Evolutionary conservation across 53 echinoderm and acorn worm genomes (phyloP).

Genomic region (Zoroaster sp.): DNA sequence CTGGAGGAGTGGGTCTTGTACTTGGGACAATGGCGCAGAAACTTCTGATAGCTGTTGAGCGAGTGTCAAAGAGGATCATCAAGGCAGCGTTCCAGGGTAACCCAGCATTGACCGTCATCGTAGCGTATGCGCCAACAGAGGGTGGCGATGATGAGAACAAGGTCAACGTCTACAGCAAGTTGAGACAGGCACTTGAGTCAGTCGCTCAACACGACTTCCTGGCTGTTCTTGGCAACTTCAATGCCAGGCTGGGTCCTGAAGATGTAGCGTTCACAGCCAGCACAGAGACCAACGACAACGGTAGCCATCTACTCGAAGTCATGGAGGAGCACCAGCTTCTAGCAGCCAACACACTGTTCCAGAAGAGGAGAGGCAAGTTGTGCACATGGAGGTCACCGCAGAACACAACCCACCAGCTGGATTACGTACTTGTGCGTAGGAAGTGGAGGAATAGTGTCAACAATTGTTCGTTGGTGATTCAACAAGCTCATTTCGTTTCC

Average conservation of each 20-base stretch:
- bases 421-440: neutral
- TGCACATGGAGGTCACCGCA: neutral
- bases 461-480: too few species aligned
- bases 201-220: constrained; percentile 12
- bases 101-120: too few species aligned
- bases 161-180: too few species aligned
- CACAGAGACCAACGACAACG: neutral
- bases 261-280: neutral
- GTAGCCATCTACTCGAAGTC: neutral
- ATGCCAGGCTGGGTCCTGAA: constrained; percentile 12
- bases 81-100: too few species aligned
- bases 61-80: too few species aligned
- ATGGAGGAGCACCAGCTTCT: neutral
- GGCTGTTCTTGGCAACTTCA: neutral
- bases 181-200: neutral
- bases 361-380: neutral
- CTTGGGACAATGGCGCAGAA: neutral
- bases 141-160: too few species aligned
- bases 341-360: neutral
- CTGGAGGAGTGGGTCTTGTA: neutral
- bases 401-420: neutral
- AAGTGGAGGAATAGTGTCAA: constrained; percentile 14
- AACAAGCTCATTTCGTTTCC: too few species aligned
- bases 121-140: too few species aligned
- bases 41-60: too few species aligned